Conservation (phyloP, 2,888 invertebrate species). For the Embidobia sp. region DNA sequence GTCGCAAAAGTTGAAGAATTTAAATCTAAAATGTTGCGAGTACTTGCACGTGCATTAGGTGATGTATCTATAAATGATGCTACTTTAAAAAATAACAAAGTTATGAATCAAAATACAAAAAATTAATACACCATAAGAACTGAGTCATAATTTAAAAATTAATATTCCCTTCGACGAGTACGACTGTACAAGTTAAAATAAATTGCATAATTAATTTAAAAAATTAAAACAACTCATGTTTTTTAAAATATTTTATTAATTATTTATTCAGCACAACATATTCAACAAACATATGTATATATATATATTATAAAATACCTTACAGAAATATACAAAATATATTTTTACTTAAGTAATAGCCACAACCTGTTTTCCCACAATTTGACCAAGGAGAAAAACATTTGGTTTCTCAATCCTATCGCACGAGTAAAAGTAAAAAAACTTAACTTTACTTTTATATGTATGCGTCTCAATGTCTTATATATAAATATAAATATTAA, state of each 20-base stretch:
- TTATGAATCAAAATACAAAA: too few relatives aligned
- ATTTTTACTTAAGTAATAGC: background rate
- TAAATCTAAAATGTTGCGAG: slow-evolving; percentile 69
- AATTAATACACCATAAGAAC: too few relatives aligned
- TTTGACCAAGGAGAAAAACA: slow-evolving; percentile 39
- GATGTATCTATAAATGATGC: background rate
- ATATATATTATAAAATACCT: background rate
- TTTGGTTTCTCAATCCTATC: slow-evolving; percentile 40
- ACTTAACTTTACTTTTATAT: background rate
- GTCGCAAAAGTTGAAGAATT: slow-evolving; percentile 64
- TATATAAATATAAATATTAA: too few relatives aligned
- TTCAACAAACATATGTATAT: too few relatives aligned
- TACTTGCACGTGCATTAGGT: slow-evolving; percentile 59
- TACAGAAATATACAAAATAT: background rate
- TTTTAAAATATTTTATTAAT: too few relatives aligned
- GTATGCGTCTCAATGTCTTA: too few relatives aligned
- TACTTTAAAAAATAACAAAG: background rate
- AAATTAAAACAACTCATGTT: too few relatives aligned
- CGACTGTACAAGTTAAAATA: too few relatives aligned
- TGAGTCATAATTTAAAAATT: too few relatives aligned
- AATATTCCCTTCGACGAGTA: too few relatives aligned
- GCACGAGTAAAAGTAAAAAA: slow-evolving; percentile 15
- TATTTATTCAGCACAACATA: too few relatives aligned
- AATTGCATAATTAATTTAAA: too few relatives aligned
- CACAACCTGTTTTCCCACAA: slow-evolving; percentile 24